Percentiles rank a stretch among this genome's conserved stretches.
Conservation (phyloP, 2,888 invertebrate genomes). For the Tetranychus truncatus region DNA sequence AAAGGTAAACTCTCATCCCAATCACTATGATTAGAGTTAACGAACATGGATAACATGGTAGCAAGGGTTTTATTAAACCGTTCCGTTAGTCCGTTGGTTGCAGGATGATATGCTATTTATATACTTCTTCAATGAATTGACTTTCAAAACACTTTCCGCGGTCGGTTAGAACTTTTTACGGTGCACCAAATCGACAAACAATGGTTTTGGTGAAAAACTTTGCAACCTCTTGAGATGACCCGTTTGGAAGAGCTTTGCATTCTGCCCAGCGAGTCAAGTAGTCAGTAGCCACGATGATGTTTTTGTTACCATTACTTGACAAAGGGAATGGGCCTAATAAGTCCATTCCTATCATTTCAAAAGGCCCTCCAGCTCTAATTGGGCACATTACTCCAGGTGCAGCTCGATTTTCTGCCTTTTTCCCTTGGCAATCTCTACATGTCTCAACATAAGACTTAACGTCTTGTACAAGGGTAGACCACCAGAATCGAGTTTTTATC, state of each 20-base stretch:
- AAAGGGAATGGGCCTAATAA: slow-evolving; percentile 22
- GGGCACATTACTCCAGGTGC: neutral
- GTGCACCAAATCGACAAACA: slow-evolving; percentile 23
- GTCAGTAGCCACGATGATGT: slow-evolving; percentile 24
- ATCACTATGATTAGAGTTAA: slow-evolving; percentile 20
- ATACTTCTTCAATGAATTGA: neutral
- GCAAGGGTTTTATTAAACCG: slow-evolving; percentile 25
- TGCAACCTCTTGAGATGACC: slow-evolving; percentile 22
- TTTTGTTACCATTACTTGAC: slow-evolving; percentile 21
- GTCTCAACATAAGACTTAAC: neutral
- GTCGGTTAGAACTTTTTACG: neutral
- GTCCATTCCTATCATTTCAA: slow-evolving; percentile 17
- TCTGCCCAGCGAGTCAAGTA: slow-evolving; percentile 24
- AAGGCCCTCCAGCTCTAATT: neutral
- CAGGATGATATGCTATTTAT: slow-evolving; percentile 22
- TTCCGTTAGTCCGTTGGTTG: slow-evolving; percentile 26
- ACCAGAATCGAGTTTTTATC: neutral
- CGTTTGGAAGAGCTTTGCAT: slow-evolving; percentile 21
- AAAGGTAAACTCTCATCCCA: slow-evolving; percentile 25
- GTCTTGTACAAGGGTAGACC: neutral
- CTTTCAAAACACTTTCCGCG: neutral
- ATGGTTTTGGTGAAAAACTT: slow-evolving; percentile 23
- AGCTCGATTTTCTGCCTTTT: neutral
- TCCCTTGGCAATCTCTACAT: neutral
- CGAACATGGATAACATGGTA: slow-evolving; percentile 24